A percentile compares a stretch with the other conserved stretches of the same genome.
Evolutionary conservation across 2,888 invertebrate genomes (phyloP).

Genomic region (Ellobium chinense): DNA sequence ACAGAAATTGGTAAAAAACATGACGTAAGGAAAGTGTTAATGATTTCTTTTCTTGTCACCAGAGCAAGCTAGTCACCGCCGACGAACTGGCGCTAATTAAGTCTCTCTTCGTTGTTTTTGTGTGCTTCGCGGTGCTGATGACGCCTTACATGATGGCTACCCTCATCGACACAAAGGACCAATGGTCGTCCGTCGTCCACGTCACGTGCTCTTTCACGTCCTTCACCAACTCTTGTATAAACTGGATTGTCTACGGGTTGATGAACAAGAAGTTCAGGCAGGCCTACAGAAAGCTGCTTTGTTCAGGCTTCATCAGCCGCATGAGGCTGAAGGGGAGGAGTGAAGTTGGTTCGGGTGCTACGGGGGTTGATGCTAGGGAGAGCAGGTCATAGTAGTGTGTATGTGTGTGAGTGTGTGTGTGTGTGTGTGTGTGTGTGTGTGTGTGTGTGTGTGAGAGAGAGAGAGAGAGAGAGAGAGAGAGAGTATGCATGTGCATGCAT

Average conservation of each 20-base stretch:
- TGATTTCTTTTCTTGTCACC: background rate
- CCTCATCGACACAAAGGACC: conserved; percentile 23
- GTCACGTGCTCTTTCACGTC: conserved; percentile 24
- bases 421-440: too few relatives aligned
- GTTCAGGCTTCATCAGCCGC: background rate
- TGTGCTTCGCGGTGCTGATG: conserved; percentile 31
- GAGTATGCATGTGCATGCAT: too few relatives aligned
- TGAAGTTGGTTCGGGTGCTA: too few relatives aligned
- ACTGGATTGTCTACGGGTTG: conserved; percentile 42
- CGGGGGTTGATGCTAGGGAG: too few relatives aligned
- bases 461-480: too few relatives aligned
- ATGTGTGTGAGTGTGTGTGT: too few relatives aligned
- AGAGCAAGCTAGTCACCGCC: conserved; percentile 18
- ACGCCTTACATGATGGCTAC: conserved; percentile 34
- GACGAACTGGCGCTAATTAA: conserved; percentile 23
- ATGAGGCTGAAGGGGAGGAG: background rate
- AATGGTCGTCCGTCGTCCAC: conserved; percentile 37
- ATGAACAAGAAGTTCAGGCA: conserved; percentile 36
- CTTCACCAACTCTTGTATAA: conserved; percentile 45
- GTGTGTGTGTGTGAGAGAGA: too few relatives aligned
- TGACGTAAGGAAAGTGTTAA: too few relatives aligned
- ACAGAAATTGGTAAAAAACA: too few relatives aligned
- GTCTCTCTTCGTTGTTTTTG: conserved; percentile 35
- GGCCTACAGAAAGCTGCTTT: conserved; percentile 31
- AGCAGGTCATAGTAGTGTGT: too few relatives aligned